These are phyloP conservation scores for Ctena decussata DNA, from an alignment of 2,888 invertebrate species.

Conservation along the genomic window DNA sequence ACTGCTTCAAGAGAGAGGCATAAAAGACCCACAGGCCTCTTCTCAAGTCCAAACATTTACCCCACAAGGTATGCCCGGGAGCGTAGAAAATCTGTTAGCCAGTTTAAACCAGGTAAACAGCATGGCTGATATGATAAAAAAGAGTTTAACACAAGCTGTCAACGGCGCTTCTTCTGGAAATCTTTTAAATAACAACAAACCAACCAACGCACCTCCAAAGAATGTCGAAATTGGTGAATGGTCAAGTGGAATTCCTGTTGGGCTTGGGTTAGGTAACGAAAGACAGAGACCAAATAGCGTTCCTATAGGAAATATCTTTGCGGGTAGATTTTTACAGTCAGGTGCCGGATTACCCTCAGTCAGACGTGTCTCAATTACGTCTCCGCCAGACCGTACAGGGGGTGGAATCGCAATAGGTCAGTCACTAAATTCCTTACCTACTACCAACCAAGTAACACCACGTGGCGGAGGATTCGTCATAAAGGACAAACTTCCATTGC, in stretches of 20 bases:
- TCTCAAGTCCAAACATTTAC: neutral
- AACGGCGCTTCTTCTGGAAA: neutral
- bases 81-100: neutral
- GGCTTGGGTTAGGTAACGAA: neutral
- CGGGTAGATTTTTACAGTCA: neutral
- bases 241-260: neutral
- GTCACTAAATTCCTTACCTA: neutral
- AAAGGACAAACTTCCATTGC: neutral
- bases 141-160: neutral
- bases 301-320: neutral
- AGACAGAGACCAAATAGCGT: neutral
- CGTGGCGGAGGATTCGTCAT: neutral
- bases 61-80: neutral
- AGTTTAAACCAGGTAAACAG: neutral
- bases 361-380: neutral
- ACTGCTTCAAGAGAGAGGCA: slow-evolving; percentile 1
- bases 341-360: neutral
- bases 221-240: neutral
- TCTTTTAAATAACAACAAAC: neutral
- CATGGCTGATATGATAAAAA: neutral
- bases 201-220: neutral
- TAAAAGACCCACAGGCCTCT: neutral
- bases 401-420: neutral
- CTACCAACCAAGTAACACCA: neutral
- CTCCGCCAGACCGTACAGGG: neutral